Percentiles rank a stretch among this genome's conserved stretches.
Evolutionary conservation across 2,113 vertebrate genomes (phyloP).

Genomic region (Diphyllodes magnificus): DNA sequence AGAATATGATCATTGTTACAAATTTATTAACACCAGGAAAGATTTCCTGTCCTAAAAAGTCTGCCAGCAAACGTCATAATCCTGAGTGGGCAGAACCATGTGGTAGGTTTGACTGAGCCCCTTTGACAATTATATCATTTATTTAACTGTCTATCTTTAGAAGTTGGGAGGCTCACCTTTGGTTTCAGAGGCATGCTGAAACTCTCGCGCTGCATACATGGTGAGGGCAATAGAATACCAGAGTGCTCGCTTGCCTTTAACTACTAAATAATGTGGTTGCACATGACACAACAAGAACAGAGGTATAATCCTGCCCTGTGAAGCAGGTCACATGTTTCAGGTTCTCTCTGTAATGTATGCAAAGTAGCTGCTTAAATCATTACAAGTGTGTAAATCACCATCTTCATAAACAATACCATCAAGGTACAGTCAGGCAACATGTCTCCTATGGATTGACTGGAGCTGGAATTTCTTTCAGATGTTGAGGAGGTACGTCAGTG

Average conservation of each 20-base stretch:
- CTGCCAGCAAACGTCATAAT: slow-evolving; percentile 3
- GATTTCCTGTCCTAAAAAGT: slow-evolving; percentile 35
- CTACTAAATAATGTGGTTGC: slow-evolving; percentile 57
- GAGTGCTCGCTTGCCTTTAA: slow-evolving; percentile 39
- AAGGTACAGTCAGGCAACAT: slow-evolving; percentile 59
- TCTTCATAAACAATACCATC: slow-evolving; percentile 62
- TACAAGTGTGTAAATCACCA: slow-evolving; percentile 57
- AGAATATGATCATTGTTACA: slow-evolving; percentile 25
- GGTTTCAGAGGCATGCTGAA: slow-evolving; percentile 45
- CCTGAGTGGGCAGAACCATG: slow-evolving; percentile 36
- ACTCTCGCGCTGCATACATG: neutral
- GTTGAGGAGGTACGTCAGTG: slow-evolving; percentile 39
- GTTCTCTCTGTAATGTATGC: slow-evolving; percentile 59
- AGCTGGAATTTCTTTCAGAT: slow-evolving; percentile 42
- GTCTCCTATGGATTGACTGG: slow-evolving; percentile 51
- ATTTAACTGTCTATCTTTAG: slow-evolving; percentile 48
- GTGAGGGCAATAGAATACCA: slow-evolving; percentile 19
- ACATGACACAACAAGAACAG: slow-evolving; percentile 66
- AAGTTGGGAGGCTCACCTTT: slow-evolving; percentile 21
- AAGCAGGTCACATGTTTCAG: slow-evolving; percentile 54
- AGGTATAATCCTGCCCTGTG: slow-evolving; percentile 60
- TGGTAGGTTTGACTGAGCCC: slow-evolving; percentile 45
- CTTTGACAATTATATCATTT: slow-evolving; percentile 49
- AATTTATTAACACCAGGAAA: slow-evolving; percentile 37
- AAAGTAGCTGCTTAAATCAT: slow-evolving; percentile 62